These are phyloP conservation scores for Contarinia nasturtii DNA, from an alignment of 1,140 invertebrate species.

Conservation along the genomic window DNA sequence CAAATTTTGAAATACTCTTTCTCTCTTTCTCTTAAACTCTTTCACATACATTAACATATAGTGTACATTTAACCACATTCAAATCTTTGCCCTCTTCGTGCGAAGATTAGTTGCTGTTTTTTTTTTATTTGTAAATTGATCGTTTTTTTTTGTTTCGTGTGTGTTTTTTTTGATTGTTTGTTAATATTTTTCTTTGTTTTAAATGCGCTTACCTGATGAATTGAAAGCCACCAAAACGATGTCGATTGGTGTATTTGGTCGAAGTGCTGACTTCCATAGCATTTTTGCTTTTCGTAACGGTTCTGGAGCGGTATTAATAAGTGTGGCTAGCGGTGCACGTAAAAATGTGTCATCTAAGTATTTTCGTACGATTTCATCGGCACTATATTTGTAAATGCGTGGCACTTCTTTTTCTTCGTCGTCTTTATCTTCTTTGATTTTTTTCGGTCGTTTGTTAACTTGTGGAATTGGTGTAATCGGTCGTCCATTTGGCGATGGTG, in stretches of 20 bases:
- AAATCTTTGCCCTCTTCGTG: too few relatives aligned
- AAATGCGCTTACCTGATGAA: slow-evolving; percentile 13
- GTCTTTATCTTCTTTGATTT: background rate
- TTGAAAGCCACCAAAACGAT: slow-evolving; percentile 22
- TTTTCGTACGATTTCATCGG: slow-evolving; percentile 21
- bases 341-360: slow-evolving; percentile 35
- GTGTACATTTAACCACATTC: too few relatives aligned
- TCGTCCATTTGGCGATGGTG: too few relatives aligned
- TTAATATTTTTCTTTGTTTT: background rate
- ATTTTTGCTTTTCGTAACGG: slow-evolving; percentile 27
- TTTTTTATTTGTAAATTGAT: too few relatives aligned
- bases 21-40: too few relatives aligned
- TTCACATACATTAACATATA: too few relatives aligned
- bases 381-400: slow-evolving; percentile 1
- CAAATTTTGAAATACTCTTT: too few relatives aligned
- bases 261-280: slow-evolving; percentile 25
- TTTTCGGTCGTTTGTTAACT: background rate
- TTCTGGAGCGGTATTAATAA: slow-evolving; percentile 26
- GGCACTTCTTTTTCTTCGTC: background rate
- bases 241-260: slow-evolving; percentile 19
- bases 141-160: too few relatives aligned
- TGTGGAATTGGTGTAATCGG: background rate
- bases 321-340: slow-evolving; percentile 29
- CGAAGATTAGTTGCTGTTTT: too few relatives aligned
- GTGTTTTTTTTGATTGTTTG: too few relatives aligned